Conservation (phyloP, 2,888 invertebrate species). For the Trimorus sp. region DNA sequence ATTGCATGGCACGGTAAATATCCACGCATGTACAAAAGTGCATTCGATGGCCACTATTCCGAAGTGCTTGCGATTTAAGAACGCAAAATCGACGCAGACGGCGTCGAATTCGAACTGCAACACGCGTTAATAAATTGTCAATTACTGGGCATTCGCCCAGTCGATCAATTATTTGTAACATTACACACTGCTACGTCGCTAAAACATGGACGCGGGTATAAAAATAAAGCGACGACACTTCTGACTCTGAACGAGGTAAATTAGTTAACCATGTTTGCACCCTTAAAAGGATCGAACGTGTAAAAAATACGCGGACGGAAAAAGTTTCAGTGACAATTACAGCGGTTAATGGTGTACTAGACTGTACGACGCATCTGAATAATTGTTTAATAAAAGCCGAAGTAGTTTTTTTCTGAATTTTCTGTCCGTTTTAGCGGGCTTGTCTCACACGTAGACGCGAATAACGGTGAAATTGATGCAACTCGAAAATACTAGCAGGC, state of each 20-base stretch:
- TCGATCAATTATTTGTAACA: slow-evolving; percentile 33
- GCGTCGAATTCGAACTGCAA: slow-evolving; percentile 1
- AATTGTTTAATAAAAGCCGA: slow-evolving; percentile 9
- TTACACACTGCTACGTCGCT: not conserved
- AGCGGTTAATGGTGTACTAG: not conserved
- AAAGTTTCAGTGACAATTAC: slow-evolving; percentile 17
- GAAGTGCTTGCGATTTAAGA: no score
- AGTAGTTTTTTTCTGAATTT: not conserved
- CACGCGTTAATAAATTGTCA: slow-evolving; percentile 22
- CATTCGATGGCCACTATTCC: not conserved
- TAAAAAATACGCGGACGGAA: slow-evolving; percentile 9
- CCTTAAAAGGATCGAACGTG: slow-evolving; percentile 23
- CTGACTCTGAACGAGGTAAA: slow-evolving; percentile 27
- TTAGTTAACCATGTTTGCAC: slow-evolving; percentile 27
- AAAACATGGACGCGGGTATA: slow-evolving; percentile 16
- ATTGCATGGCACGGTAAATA: slow-evolving; percentile 16
- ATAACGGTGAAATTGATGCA: no score
- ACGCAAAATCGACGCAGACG: no score
- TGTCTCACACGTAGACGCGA: no score
- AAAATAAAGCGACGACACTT: slow-evolving; percentile 24
- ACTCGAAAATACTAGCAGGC: no score
- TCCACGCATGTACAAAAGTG: no score
- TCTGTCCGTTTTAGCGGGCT: no score
- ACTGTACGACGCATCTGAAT: not conserved
- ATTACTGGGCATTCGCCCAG: slow-evolving; percentile 2